Conservation (phyloP, 2,113 vertebrate species). For the Cranoglanis bouderius region DNA sequence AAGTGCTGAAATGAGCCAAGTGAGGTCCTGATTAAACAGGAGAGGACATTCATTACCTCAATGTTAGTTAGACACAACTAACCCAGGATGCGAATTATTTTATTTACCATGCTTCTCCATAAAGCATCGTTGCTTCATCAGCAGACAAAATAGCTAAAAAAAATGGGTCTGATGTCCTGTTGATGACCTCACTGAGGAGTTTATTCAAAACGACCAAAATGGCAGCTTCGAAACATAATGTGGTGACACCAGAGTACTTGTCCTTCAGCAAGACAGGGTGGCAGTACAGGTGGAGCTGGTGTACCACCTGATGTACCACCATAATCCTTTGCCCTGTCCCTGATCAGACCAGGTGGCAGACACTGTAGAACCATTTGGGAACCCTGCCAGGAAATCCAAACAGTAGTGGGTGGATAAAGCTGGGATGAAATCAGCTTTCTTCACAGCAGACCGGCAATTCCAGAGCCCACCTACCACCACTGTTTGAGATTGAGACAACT, state of each 20-base stretch:
- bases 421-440: no score
- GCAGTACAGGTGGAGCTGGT: neutral
- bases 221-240: neutral
- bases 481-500: no score
- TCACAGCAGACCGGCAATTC: no score
- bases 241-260: neutral
- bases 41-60: neutral
- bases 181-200: neutral
- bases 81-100: neutral
- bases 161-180: neutral
- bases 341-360: no score
- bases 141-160: neutral
- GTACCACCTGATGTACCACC: neutral
- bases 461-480: no score
- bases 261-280: neutral
- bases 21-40: constrained; percentile 27
- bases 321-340: neutral
- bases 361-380: no score
- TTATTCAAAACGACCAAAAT: no score
- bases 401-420: no score
- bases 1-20: neutral
- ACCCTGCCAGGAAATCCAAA: no score
- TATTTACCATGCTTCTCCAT: neutral
- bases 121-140: neutral
- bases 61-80: neutral